Evolutionary conservation across 2,888 invertebrate species (phyloP), one percentile per base, ranked within the genome.

Genomic region (Clusia tigrina): DNA sequence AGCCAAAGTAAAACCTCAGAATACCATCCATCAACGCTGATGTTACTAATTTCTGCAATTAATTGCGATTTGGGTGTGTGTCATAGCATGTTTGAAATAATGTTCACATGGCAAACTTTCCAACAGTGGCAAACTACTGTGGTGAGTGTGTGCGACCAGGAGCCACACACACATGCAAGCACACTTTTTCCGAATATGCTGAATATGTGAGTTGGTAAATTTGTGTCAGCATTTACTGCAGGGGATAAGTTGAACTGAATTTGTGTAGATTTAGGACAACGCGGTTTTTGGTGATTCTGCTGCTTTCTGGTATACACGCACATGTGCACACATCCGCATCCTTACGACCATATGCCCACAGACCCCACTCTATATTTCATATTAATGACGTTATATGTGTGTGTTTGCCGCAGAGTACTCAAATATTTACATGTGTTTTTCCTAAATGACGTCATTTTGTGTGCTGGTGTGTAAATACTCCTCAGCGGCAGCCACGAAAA

Each of bases 361-460:
- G 15, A 42, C 42, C 3, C 42, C 9, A 42, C 9, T n/a, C 9
- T 42, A 10, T 17, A 42, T 17, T 42, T 5, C 12, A 10, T n/a
- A 42, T 42, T 5, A 42, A n/a, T n/a, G n/a, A n/a, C n/a, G n/a
- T n/a, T 42, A 15, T 42, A 15, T 42, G 42, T 42, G 9, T 42
- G 42, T 42, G n/a, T 42, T 42, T 42, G n/a, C 32, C 32, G 32
- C 32, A 6, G 12, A 32, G 32, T 12, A 9, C 52, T 51, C 51
- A 54, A 18, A 32, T 54, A 25, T 32, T 26, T 26, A 52, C 26
- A 62, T 38, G 15, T 48, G 56, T 25, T 60, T 60, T 25, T 25
- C 17, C 48, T 60, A 54, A 54, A 60, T 61, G 61, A 56, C 56
- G 57, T 52, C 51, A 57, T 24, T 22, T 46, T 54, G 18, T 32